phyloP scores from a whole-genome alignment of 1,140 invertebrate species.

The Pseudomyrmex cubaensis region DNA sequence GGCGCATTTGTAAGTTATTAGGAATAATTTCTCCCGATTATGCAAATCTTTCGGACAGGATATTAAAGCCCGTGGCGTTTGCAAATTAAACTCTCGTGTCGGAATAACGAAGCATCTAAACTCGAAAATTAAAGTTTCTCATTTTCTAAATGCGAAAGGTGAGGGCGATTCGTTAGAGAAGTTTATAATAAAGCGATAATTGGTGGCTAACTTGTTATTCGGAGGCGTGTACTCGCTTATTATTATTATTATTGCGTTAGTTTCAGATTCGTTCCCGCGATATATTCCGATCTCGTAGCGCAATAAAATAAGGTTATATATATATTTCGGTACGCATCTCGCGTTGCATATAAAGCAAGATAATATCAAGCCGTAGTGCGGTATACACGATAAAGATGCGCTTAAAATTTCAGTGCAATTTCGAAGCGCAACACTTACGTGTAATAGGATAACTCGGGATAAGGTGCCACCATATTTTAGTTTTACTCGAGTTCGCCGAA shows the following conservation, averaged over 20 bases:
- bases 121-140: constrained; percentile 48
- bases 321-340: constrained; percentile 29
- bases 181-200: constrained; percentile 49
- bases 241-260: constrained; percentile 42
- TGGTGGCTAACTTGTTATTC: constrained; percentile 43
- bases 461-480: too few species aligned
- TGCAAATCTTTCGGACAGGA: constrained; percentile 36
- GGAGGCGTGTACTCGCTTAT: constrained; percentile 11
- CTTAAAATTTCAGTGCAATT: constrained; percentile 27
- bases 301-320: constrained; percentile 40
- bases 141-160: constrained; percentile 34
- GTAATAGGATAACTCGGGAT: too few species aligned
- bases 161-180: constrained; percentile 18
- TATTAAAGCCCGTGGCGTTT: constrained; percentile 34
- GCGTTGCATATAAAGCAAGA: constrained; percentile 36
- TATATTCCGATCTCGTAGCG: constrained; percentile 6
- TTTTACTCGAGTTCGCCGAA: too few species aligned
- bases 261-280: constrained; percentile 27
- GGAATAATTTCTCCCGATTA: constrained; percentile 38
- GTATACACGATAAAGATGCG: constrained; percentile 9
- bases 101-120: constrained; percentile 48
- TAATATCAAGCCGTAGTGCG: constrained; percentile 10
- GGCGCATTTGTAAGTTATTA: constrained; percentile 18
- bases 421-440: neutral
- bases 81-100: constrained; percentile 53